Evolutionary conservation across 1,140 invertebrate species (phyloP).

Genomic region (Lepidurus couesii): DNA sequence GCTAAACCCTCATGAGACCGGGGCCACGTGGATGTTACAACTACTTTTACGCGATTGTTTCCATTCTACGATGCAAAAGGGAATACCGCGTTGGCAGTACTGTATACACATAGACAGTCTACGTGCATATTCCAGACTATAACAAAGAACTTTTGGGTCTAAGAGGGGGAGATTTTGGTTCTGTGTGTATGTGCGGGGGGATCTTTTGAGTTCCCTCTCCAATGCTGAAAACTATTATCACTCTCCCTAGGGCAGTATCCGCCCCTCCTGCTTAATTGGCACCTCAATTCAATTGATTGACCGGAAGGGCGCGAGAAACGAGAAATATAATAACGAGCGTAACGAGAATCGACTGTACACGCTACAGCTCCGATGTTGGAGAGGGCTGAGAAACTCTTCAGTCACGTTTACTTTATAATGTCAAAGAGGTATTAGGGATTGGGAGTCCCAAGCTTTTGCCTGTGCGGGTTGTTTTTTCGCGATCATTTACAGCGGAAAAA

Average conservation of each 20-base stretch:
- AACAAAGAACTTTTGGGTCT: background rate
- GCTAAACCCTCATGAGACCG: background rate
- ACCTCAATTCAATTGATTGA: slow-evolving; percentile 14
- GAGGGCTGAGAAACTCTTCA: background rate
- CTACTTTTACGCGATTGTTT: background rate
- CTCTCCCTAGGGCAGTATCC: background rate
- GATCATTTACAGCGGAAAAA: too few species aligned
- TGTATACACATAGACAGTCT: background rate
- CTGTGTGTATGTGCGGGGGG: background rate
- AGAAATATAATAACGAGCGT: background rate
- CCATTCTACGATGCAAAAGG: background rate
- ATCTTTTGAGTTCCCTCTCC: background rate
- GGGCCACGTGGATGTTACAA: background rate
- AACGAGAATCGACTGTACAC: background rate
- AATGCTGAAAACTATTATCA: slow-evolving; percentile 7
- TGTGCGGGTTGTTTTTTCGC: too few species aligned
- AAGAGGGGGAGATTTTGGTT: background rate
- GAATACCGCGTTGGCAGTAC: background rate
- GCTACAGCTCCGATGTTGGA: background rate
- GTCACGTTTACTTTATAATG: too few species aligned
- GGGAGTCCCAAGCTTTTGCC: too few species aligned
- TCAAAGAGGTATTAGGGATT: too few species aligned
- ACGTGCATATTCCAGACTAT: background rate
- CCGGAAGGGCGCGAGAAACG: slow-evolving; percentile 2
- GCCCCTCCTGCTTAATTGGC: background rate